Evolutionary conservation across 2,888 invertebrate species (phyloP).

Genomic region (Thysanoteuthis rhombus): DNA sequence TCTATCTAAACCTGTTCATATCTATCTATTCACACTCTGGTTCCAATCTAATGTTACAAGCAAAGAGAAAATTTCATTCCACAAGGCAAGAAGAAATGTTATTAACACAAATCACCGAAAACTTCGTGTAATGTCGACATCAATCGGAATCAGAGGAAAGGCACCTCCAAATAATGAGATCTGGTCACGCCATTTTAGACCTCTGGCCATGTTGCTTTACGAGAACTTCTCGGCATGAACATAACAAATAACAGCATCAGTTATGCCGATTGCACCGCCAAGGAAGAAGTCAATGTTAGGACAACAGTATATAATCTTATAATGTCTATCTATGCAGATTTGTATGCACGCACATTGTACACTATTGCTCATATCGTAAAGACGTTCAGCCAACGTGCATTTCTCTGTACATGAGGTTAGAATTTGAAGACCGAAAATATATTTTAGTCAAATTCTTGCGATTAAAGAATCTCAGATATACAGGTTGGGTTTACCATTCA

Average conservation of each 20-base stretch:
- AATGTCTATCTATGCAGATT: neutral
- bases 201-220: neutral
- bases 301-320: neutral
- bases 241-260: neutral
- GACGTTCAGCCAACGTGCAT: no score
- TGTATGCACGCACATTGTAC: no score
- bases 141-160: neutral
- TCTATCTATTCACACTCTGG: neutral
- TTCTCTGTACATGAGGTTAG: no score
- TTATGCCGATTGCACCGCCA: neutral
- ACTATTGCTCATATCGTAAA: no score
- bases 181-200: neutral
- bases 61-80: neutral
- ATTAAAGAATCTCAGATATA: no score
- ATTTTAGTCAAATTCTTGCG: no score
- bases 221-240: neutral
- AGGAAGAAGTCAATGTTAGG: neutral
- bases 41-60: neutral
- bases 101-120: neutral
- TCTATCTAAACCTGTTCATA: neutral
- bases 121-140: neutral
- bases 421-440: no score
- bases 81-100: neutral
- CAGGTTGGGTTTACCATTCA: no score
- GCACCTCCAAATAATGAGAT: neutral